Evolutionary conservation across 1,140 invertebrate genomes (phyloP).

Genomic region (Yoshiicerus persimilis): DNA sequence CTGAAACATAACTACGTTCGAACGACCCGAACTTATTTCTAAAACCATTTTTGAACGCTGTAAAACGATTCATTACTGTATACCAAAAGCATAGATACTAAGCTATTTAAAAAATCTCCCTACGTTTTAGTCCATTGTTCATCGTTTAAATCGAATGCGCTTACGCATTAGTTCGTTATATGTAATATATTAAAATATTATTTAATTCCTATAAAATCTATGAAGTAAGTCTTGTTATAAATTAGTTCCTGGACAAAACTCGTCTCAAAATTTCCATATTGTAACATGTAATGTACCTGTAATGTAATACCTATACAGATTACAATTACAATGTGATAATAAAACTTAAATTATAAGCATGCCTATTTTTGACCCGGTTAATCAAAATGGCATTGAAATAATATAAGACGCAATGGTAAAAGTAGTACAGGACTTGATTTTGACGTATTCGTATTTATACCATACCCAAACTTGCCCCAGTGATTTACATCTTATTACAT

Average conservation of each 20-base stretch:
- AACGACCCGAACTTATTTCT: not conserved
- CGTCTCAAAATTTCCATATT: not conserved
- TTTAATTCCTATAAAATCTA: no score
- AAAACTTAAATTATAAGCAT: not conserved
- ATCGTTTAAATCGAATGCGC: not conserved
- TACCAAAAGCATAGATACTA: not conserved
- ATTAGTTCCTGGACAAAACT: not conserved
- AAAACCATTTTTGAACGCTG: not conserved
- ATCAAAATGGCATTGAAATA: no score
- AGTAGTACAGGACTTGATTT: no score
- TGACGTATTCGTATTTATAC: no score
- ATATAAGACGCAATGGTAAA: no score
- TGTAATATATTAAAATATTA: no score
- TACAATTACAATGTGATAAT: constrained; percentile 8
- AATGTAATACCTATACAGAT: not conserved
- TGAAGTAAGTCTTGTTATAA: not conserved
- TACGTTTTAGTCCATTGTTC: not conserved
- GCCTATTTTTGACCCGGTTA: not conserved
- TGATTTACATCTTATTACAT: no score
- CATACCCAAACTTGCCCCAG: no score
- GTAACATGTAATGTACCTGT: not conserved
- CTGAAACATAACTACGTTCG: not conserved
- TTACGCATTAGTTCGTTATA: not conserved
- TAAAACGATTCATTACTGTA: not conserved
- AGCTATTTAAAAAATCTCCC: not conserved